Evolutionary conservation across 53 echinoderm and acorn worm species (phyloP), one percentile per base, ranked within the genome.

Genomic region (Patiria pectinifera): DNA sequence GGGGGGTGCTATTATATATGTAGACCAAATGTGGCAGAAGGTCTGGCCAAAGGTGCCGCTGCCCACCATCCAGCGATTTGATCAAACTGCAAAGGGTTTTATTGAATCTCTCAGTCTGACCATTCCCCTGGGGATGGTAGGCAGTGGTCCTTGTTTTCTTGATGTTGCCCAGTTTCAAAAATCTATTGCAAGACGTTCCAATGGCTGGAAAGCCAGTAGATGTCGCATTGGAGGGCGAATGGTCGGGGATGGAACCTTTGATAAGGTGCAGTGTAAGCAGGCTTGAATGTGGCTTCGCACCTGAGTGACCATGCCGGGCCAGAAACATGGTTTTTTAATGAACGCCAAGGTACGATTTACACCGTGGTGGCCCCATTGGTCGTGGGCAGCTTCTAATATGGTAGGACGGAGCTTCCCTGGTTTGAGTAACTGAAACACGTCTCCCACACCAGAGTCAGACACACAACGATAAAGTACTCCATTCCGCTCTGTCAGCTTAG

Each of bases 61-160:
- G 43, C 5, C 12, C 22, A 75, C 87, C 92, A 44, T 94, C 78
- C 22, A 92, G 22, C 0, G 92, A 76, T 16, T 87, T 59, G 11
- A 94, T 87, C 84, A 94, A 48, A 26, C 78, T 48, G 71, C 91
- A 92, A 1, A 93, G 81, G 13, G 93, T 93, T 15, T 58, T 11
- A 63, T 89, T 93, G 35, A 93, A 89, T 47, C 91, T 71, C 69
- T 92, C 87, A 4, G 82, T 58, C 53, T 82, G 87, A 15, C 88
- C 87, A n/a, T 94, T 92, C 4, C 91, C 94, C 74, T 91, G 63
- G 18, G 92, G 94, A 26, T 94, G 94, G 71, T 92, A 94, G 12
- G 83, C 89, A 2, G 84, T 89, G 46, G 92, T 92, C 71, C 85
- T 84, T 15, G 89, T 78, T 69, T 94, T 92, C 25, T 83, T 85